Evolutionary conservation across 2,888 invertebrate species (phyloP).

Genomic region (Byasa hedistus): DNA sequence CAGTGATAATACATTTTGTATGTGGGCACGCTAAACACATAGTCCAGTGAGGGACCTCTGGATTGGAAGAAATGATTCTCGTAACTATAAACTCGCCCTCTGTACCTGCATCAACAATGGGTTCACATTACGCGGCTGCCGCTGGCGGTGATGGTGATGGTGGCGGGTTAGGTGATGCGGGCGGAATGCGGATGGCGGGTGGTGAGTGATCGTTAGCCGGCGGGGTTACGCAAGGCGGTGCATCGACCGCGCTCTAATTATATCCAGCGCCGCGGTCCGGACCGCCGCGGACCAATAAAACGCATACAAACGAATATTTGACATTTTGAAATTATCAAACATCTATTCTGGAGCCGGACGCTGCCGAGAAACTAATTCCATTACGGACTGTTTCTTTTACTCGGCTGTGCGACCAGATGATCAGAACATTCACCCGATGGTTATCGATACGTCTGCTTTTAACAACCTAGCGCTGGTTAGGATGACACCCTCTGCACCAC

Average conservation of each 20-base stretch:
- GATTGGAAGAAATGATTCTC: conserved; percentile 79
- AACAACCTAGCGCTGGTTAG: too few species aligned
- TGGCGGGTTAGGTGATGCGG: conserved; percentile 32
- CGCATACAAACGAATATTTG: conserved; percentile 53
- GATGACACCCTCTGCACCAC: too few species aligned
- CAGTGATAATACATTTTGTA: conserved; percentile 78
- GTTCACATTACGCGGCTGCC: conserved; percentile 47
- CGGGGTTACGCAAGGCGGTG: conserved; percentile 61
- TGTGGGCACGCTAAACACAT: conserved; percentile 76
- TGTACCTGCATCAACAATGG: conserved; percentile 77
- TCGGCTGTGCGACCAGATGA: too few species aligned
- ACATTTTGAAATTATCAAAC: conserved; percentile 55
- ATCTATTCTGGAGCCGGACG: conserved; percentile 20
- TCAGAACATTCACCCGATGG: too few species aligned
- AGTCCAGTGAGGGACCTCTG: conserved; percentile 71
- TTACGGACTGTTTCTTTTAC: too few species aligned
- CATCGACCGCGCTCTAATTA: conserved; percentile 69
- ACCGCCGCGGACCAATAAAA: conserved; percentile 62
- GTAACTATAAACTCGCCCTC: conserved; percentile 77
- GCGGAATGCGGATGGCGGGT: conserved; percentile 22
- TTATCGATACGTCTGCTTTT: too few species aligned
- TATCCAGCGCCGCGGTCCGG: conserved; percentile 57
- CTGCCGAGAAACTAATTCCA: neutral
- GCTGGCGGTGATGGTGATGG: conserved; percentile 31
- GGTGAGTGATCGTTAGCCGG: conserved; percentile 39